These are phyloP conservation scores for Hypercompe scribonia DNA, from an alignment of 2,888 invertebrate genomes.

Conservation along the genomic window DNA sequence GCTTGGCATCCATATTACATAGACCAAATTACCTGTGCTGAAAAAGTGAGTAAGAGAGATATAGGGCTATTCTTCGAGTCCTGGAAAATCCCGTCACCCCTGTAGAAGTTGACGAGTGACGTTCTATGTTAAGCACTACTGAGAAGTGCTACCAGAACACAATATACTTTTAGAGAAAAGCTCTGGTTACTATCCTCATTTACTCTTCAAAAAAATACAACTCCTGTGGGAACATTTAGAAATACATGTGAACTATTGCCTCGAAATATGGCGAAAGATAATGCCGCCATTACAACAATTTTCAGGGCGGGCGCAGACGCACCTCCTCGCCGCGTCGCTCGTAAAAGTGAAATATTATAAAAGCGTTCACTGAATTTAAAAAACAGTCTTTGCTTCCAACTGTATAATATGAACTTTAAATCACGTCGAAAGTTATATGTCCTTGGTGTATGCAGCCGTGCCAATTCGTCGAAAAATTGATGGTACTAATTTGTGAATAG, in stretches of 20 bases:
- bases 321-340: constrained; percentile 76
- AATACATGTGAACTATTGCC: constrained; percentile 61
- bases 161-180: not conserved
- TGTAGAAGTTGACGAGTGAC: no score
- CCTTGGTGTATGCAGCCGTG: constrained; percentile 48
- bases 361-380: constrained; percentile 82
- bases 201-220: not conserved
- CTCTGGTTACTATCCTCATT: not conserved
- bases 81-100: no score
- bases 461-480: constrained; percentile 23
- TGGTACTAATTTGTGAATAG: constrained; percentile 1
- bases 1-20: no score
- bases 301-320: constrained; percentile 78
- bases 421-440: constrained; percentile 55
- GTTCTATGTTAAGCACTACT: not conserved
- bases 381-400: constrained; percentile 68
- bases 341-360: constrained; percentile 84
- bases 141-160: not conserved
- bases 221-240: constrained; percentile 6
- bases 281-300: constrained; percentile 78
- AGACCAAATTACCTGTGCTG: no score
- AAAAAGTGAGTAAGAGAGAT: no score
- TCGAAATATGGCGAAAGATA: constrained; percentile 71
- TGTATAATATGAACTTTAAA: constrained; percentile 68
- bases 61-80: no score